These are phyloP conservation scores for Nycticebus coucang DNA, from an alignment of 2,113 vertebrate genomes.

Conservation along the genomic window DNA sequence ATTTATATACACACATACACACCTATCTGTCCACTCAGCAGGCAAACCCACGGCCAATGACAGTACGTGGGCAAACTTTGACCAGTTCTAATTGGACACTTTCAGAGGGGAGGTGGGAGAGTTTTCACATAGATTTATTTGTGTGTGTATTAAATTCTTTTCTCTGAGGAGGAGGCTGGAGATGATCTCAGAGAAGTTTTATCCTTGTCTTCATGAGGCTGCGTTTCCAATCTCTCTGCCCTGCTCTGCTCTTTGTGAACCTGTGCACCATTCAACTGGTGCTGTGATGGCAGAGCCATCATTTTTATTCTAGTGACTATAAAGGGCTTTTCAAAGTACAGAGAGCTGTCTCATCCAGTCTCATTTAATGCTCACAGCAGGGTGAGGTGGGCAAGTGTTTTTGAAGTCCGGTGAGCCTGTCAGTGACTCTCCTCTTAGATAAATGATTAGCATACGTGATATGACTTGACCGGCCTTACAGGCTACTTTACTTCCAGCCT, in stretches of 20 bases:
- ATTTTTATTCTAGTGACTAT: neutral
- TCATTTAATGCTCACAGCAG: neutral
- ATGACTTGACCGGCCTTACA: neutral
- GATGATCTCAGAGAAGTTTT: neutral
- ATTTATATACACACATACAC: neutral
- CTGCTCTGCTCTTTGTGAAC: neutral
- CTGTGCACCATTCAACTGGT: neutral
- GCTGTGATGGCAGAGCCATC: neutral
- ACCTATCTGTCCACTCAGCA: neutral
- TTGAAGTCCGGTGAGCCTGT: neutral
- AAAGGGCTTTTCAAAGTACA: neutral
- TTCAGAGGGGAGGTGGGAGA: neutral
- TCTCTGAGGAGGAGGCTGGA: neutral
- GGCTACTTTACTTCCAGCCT: neutral
- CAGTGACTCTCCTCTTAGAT: neutral
- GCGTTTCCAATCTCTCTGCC: neutral
- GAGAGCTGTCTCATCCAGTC: neutral
- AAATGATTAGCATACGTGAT: slow-evolving; percentile 19
- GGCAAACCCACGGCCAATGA: neutral
- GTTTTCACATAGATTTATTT: neutral
- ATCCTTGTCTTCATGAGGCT: neutral
- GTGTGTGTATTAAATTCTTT: neutral
- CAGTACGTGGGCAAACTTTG: neutral
- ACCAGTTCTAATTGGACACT: neutral
- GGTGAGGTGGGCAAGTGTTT: neutral